A percentile compares a stretch with the other conserved stretches of the same genome.
Conservation (phyloP, 2,797 vertebrate species). For the Hemitrygon akajei region DNA sequence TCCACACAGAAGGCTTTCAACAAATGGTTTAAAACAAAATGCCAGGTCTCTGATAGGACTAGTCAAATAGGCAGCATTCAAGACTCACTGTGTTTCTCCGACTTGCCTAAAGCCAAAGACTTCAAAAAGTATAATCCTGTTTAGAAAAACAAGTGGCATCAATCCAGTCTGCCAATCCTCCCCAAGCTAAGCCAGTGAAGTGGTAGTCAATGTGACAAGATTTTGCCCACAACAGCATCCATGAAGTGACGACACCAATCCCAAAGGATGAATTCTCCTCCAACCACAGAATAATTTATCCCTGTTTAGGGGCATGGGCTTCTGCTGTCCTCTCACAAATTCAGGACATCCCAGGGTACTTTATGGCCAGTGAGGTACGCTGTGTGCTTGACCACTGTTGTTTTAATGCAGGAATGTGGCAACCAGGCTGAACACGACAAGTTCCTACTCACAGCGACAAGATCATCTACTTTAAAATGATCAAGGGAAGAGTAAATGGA, state of each 20-base stretch:
- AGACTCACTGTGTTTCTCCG: neutral
- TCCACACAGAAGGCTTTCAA: neutral
- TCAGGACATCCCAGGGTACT: neutral
- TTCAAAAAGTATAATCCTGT: neutral
- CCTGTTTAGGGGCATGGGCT: neutral
- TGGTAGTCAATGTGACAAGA: neutral
- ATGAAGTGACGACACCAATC: neutral
- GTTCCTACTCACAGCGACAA: neutral
- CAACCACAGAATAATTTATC: neutral
- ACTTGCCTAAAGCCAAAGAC: neutral
- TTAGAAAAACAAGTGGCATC: neutral
- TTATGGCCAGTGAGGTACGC: neutral
- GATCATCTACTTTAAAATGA: neutral
- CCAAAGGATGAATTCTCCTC: neutral
- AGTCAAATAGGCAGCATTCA: neutral
- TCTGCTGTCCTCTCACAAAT: neutral
- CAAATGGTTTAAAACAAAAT: neutral
- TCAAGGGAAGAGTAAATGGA: neutral
- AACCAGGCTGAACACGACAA: neutral
- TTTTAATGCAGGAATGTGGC: neutral
- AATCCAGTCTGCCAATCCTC: no score
- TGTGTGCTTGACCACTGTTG: neutral
- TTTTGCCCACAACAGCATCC: neutral
- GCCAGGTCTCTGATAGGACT: neutral
- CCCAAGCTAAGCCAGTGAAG: neutral